A percentile compares a stretch with the other conserved stretches of the same genome.
Evolutionary conservation across 2,113 vertebrate genomes (phyloP).

Genomic region (Acrocephalus arundinaceus): DNA sequence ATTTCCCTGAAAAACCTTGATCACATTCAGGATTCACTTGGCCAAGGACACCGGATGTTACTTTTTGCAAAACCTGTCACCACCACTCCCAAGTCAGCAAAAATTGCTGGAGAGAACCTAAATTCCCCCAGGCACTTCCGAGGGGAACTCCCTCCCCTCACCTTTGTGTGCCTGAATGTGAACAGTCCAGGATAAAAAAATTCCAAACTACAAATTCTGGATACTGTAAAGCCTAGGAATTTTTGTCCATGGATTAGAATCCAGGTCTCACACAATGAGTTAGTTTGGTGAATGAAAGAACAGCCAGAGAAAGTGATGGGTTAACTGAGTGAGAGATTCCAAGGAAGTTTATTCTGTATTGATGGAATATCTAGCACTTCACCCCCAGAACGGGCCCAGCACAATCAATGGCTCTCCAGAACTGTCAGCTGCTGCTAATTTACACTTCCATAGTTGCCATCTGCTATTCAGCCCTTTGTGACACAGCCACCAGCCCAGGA

Average conservation of each 20-base stretch:
- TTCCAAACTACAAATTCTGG: neutral
- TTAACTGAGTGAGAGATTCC: neutral
- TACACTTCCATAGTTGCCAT: slow-evolving; percentile 60
- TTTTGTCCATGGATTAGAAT: neutral
- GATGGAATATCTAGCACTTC: slow-evolving; percentile 17
- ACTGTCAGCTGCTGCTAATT: slow-evolving; percentile 55
- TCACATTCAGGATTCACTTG: neutral
- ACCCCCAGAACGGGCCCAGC: neutral
- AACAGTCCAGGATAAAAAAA: neutral
- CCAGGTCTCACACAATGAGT: neutral
- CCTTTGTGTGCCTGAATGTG: neutral
- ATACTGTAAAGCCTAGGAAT: neutral
- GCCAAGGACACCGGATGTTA: neutral
- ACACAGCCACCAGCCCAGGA: slow-evolving; percentile 14
- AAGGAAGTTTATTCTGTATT: neutral
- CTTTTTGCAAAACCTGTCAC: neutral
- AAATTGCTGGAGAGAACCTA: neutral
- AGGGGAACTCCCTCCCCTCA: neutral
- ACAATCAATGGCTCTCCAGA: slow-evolving; percentile 8
- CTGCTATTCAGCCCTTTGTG: slow-evolving; percentile 31
- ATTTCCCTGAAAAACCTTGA: neutral
- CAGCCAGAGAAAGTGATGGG: neutral
- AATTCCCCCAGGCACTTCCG: neutral
- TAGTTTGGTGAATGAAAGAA: neutral
- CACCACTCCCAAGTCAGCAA: neutral